Evolutionary conservation across 2,888 invertebrate species (phyloP), one percentile per base, ranked within the genome.

Genomic region (Andrena haemorrhoa): DNA sequence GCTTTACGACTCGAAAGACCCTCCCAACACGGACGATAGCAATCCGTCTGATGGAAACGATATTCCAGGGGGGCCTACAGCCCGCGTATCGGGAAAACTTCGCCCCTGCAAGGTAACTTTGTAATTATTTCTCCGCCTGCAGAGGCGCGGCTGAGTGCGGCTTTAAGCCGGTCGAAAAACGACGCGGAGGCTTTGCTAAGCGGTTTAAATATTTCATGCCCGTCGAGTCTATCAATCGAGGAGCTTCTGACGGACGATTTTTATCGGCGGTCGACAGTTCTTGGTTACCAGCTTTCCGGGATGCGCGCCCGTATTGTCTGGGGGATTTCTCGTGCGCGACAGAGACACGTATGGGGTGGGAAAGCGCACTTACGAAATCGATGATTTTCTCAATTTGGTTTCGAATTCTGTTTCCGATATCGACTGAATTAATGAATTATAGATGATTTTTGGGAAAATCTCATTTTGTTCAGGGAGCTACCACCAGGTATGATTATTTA

Each of bases 141-240:
- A 51, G 29, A 41, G 20, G n/a, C 47, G 61, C 61, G 79, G 49
- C 23, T n/a, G 79, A 61, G 66, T 53, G 71, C 65, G 71, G 56
- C 47, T 66, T 72, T 64, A 79, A 79, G 69, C 70, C 70, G 65
- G 26, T 33, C 60, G 71, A 72, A 64, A 82, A 81, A 77, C 64
- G 83, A 64, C 61, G 69, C 47, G 51, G 75, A 51, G 61, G 66
- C 83, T 77, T 61, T 70, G 82, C 70, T 83, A 83, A 83, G 83
- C 82, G 83, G 82, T 83, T 82, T 82, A 83, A 77, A 82, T 72
- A 77, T 82, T 82, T 82, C 73, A 70, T 73, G 83, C 77, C 66
- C 56, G 58, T 80, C 75, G 71, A 71, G 64, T 75, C 82, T 81
- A 82, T 82, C 82, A 82, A 82, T 82, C 75, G 82, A 66, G 68